Evolutionary conservation across 2,888 invertebrate species (phyloP).

Genomic region (Hirtodrosophila duncani): DNA sequence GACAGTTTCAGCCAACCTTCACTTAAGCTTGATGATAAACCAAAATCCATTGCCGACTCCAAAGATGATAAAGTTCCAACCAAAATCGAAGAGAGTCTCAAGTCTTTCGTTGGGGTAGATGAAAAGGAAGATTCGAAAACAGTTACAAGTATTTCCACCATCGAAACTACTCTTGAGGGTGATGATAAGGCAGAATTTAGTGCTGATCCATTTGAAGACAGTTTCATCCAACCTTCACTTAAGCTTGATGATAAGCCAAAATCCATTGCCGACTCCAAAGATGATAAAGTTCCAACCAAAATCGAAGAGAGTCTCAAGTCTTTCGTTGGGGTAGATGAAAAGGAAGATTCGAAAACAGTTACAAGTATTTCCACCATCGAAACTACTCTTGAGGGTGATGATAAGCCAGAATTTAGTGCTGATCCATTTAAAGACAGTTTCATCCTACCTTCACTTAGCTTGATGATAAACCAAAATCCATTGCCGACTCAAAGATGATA

Average conservation of each 20-base stretch:
- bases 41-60: slow-evolving; percentile 1
- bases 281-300: background rate
- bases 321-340: background rate
- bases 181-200: slow-evolving; percentile 11
- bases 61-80: too few relatives aligned
- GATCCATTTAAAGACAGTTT: too few relatives aligned
- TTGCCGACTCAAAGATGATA: slow-evolving; percentile 1
- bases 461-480: background rate
- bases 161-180: too few relatives aligned
- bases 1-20: too few relatives aligned
- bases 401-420: background rate
- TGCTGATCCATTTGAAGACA: background rate
- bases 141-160: too few relatives aligned
- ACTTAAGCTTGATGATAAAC: slow-evolving; percentile 2
- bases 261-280: too few relatives aligned
- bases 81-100: too few relatives aligned
- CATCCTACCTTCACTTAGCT: too few relatives aligned
- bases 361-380: slow-evolving; percentile 1
- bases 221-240: background rate
- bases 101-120: too few relatives aligned
- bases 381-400: slow-evolving; percentile 10
- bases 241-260: background rate
- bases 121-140: too few relatives aligned
- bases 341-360: slow-evolving; percentile 6
- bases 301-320: slow-evolving; percentile 9